These are phyloP conservation scores for Scaptomyza parva DNA, from an alignment of 2,888 invertebrate genomes.

Conservation along the genomic window DNA sequence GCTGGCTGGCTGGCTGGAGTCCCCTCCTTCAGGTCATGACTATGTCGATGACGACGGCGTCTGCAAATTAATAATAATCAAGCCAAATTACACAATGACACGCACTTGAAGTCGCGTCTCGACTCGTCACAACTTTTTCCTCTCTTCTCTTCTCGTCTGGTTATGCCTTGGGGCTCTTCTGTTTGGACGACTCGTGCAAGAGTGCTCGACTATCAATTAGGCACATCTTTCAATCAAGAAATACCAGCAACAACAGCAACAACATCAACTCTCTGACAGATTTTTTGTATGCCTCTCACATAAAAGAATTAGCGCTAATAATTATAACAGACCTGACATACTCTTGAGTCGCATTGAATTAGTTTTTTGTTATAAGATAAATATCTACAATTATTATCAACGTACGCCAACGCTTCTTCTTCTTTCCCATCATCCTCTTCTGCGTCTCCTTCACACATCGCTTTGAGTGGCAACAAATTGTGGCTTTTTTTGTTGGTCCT, in stretches of 20 bases:
- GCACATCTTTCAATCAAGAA: constrained; percentile 80
- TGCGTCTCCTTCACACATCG: constrained; percentile 34
- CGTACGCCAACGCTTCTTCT: constrained; percentile 67
- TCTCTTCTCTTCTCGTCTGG: constrained; percentile 2
- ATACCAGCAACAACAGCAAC: constrained; percentile 19
- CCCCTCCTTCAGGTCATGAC: constrained; percentile 21
- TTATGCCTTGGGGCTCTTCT: constrained; percentile 12
- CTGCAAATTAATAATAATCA: constrained; percentile 78
- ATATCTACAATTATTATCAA: constrained; percentile 68
- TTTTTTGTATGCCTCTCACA: constrained; percentile 39
- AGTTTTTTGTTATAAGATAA: constrained; percentile 47
- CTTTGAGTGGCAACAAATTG: constrained; percentile 19
- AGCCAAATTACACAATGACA: constrained; percentile 80
- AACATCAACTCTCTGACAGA: constrained; percentile 40
- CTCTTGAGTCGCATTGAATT: constrained; percentile 25
- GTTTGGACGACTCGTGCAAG: constrained; percentile 58
- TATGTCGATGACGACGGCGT: constrained; percentile 53
- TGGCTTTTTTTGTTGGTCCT: constrained; percentile 34
- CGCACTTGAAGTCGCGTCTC: constrained; percentile 67
- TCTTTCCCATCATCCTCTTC: neutral
- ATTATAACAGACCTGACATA: constrained; percentile 54
- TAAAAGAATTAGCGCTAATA: constrained; percentile 74
- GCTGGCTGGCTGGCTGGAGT: no score
- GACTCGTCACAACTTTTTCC: constrained; percentile 10
- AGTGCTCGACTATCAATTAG: constrained; percentile 76